Evolutionary conservation across 2,888 invertebrate species (phyloP).

Genomic region (Cenopis cana): DNA sequence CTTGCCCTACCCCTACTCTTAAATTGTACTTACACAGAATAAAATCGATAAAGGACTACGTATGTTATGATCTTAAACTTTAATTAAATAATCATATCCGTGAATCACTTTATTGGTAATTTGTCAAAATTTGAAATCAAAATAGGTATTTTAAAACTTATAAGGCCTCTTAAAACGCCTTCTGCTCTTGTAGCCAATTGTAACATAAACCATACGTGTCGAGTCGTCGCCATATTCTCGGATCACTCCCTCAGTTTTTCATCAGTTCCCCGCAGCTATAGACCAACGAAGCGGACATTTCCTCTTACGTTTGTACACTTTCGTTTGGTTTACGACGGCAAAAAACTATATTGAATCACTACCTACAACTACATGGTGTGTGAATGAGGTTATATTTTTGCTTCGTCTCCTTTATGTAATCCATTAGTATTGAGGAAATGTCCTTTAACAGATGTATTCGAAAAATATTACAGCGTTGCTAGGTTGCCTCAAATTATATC

Average conservation of each 20-base stretch:
- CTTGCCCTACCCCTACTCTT: no score
- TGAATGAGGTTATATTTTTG: background rate
- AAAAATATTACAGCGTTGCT: background rate
- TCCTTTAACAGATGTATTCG: background rate
- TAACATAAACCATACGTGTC: background rate
- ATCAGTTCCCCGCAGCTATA: slow-evolving; percentile 20
- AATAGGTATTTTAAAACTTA: no score
- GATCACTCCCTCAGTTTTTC: slow-evolving; percentile 7
- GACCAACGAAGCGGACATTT: slow-evolving; percentile 12
- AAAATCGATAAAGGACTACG: no score
- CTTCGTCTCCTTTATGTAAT: background rate
- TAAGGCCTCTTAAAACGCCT: background rate
- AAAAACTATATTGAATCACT: slow-evolving; percentile 1
- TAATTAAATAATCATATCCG: no score
- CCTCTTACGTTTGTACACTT: slow-evolving; percentile 5
- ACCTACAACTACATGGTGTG: background rate
- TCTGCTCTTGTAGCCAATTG: slow-evolving; percentile 4
- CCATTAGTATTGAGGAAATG: slow-evolving; percentile 3
- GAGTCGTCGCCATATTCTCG: background rate
- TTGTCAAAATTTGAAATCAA: no score
- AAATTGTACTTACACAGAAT: no score
- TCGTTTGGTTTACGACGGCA: slow-evolving; percentile 1
- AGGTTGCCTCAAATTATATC: no score
- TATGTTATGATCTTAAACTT: no score
- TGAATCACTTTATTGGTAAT: no score